These are phyloP conservation scores for Pteromalus puparum DNA, from an alignment of 1,140 invertebrate genomes.

Conservation along the genomic window DNA sequence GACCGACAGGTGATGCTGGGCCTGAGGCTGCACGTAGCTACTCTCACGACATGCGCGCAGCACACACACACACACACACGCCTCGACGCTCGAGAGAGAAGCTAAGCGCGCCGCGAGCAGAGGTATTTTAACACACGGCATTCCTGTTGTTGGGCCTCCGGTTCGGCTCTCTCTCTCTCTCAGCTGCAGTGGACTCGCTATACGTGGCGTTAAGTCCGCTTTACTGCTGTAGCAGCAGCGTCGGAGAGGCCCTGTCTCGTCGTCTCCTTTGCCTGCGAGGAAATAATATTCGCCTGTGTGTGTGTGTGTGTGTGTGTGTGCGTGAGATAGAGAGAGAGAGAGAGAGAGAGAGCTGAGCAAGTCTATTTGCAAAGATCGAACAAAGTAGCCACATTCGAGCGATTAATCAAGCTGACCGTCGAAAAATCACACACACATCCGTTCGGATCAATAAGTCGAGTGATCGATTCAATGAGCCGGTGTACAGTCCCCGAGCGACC, in stretches of 20 bases:
- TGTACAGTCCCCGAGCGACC: slow-evolving; percentile 30
- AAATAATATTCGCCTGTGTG: slow-evolving; percentile 3
- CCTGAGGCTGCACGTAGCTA: slow-evolving; percentile 59
- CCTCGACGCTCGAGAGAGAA: neutral
- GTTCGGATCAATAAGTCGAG: slow-evolving; percentile 21
- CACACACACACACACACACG: neutral
- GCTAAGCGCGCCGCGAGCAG: slow-evolving; percentile 57
- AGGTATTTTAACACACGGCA: slow-evolving; percentile 74
- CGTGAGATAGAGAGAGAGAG: too few species aligned
- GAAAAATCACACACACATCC: slow-evolving; percentile 9
- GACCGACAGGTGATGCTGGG: slow-evolving; percentile 74
- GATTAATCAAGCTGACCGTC: neutral
- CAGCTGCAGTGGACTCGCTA: slow-evolving; percentile 69
- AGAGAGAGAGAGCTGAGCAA: too few species aligned
- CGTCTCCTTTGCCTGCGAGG: neutral
- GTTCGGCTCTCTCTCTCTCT: slow-evolving; percentile 59
- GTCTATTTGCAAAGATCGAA: neutral
- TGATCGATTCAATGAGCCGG: slow-evolving; percentile 48
- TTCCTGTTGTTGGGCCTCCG: slow-evolving; percentile 70
- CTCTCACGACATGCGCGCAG: neutral
- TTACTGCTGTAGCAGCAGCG: slow-evolving; percentile 43
- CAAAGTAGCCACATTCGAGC: neutral
- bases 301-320: too few species aligned
- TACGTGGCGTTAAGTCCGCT: slow-evolving; percentile 63
- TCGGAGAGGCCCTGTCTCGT: neutral